Percentiles rank a stretch among this genome's conserved stretches.
phyloP scores from a whole-genome alignment of 2,888 invertebrate species.

The Therioaphis trifolii region DNA sequence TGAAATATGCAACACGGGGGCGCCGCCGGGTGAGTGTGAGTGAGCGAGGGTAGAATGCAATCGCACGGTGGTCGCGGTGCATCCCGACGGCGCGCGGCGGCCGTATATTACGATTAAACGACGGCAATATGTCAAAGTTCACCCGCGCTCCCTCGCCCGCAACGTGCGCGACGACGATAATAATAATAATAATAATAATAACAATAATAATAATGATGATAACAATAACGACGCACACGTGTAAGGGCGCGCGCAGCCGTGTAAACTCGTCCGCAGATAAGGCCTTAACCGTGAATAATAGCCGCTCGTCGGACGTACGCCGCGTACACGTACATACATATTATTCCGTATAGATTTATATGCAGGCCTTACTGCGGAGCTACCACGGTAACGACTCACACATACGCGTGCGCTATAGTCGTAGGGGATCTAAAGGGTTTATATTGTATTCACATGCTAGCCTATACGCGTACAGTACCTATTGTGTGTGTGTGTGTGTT shows the following conservation, averaged over 20 bases:
- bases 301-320: constrained; percentile 14
- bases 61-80: no score
- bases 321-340: no score
- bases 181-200: no score
- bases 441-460: constrained; percentile 2
- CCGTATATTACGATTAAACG: constrained; percentile 16
- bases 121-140: constrained; percentile 31
- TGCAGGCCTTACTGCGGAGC: no score
- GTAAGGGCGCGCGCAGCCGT: not conserved
- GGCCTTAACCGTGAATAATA: constrained; percentile 31
- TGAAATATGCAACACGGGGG: no score
- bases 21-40: not conserved
- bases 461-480: not conserved
- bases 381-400: no score
- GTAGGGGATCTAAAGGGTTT: constrained; percentile 10
- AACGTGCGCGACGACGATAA: not conserved
- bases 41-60: not conserved
- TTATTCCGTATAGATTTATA: no score
- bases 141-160: not conserved
- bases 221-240: not conserved
- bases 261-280: constrained; percentile 10
- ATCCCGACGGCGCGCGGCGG: not conserved
- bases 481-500: not conserved
- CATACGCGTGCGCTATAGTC: not conserved
- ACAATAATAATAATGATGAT: no score